Base-by-base conservation (phyloP, 2,888 invertebrate genomes). In the Sphinx pinastri region DNA sequence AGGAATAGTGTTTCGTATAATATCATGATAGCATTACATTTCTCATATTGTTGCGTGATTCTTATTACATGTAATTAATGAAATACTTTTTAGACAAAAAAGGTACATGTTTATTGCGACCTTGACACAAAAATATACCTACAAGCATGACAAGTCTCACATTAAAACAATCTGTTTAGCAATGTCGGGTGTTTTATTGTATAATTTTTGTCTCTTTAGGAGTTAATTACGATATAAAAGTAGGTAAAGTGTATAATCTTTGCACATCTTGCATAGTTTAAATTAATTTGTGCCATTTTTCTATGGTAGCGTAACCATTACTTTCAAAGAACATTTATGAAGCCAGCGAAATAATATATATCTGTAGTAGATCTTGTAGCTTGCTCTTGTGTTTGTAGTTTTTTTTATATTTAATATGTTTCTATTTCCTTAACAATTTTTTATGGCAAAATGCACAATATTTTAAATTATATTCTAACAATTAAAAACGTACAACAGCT, bases 1-100 rank as follows among this genome's bases (percentile, higher is more conserved):
- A 25, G 12, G 6, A 31, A 13, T 25, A 57, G 14, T 16, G 47
- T 16, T 11, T n/a, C 3, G 47, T 19, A 19, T 7, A 19, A 13
- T 63, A 19, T 49, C 49, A 63, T 63, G 63, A 63, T 49, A 63
- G 13, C 16, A 25, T 13, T 63, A 47, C 49, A 63, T 63, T 63
- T 19, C 49, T 19, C 63, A 63, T 63, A 19, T 12, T 11, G 45
- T 49, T 63, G 63, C 63, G 47, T 63, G 63, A 63, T 63, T 19
- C 19, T 49, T 49, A 63, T 47, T 63, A 63, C 49, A 63, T 16
- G 19, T 49, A 63, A 63, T 63, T 63, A 63, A n/a, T 2, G 12
- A 49, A 19, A 16, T 6, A 25, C 19, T 3, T 58, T 7, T 25
- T 12, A 47, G 19, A 49, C n/a, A 47, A 47, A 49, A 49, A 12